Percentiles rank a stretch among this genome's conserved stretches.
Conservation (phyloP, 1,140 invertebrate genomes). For the Physella acuta region DNA sequence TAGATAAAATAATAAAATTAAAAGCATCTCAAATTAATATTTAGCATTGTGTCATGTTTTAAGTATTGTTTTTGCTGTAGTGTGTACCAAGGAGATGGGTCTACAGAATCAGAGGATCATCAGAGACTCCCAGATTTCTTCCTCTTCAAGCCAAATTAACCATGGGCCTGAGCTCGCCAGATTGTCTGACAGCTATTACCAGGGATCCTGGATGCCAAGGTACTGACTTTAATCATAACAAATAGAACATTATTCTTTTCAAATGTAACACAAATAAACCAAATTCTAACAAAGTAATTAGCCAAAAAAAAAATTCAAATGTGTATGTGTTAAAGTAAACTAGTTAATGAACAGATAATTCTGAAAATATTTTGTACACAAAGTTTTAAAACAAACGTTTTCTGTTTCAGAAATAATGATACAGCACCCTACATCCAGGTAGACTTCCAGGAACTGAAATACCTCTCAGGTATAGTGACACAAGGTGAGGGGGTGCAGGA, state of each 20-base stretch:
- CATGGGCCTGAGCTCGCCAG: constrained; percentile 17
- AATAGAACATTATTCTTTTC: neutral
- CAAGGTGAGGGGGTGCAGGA: constrained; percentile 33
- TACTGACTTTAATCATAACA: neutral
- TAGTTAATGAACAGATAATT: neutral
- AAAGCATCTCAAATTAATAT: too few species aligned
- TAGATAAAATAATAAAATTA: too few species aligned
- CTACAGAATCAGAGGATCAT: constrained; percentile 8
- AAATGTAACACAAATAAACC: neutral
- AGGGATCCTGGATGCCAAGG: constrained; percentile 11
- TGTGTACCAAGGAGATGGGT: constrained; percentile 12
- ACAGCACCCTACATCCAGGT: constrained; percentile 29
- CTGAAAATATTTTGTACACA: neutral
- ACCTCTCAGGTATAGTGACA: constrained; percentile 51
- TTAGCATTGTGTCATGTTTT: too few species aligned
- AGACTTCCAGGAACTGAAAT: constrained; percentile 52
- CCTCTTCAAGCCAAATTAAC: neutral
- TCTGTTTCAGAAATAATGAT: constrained; percentile 10
- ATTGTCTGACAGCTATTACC: neutral
- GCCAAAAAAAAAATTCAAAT: too few species aligned
- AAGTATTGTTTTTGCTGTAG: too few species aligned
- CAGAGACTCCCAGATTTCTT: neutral
- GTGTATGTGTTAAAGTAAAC: neutral
- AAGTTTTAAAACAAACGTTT: neutral
- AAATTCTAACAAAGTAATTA: too few species aligned